These are phyloP conservation scores for Bombus haemorrhoidalis DNA, from an alignment of 1,140 invertebrate genomes.

Conservation along the genomic window DNA sequence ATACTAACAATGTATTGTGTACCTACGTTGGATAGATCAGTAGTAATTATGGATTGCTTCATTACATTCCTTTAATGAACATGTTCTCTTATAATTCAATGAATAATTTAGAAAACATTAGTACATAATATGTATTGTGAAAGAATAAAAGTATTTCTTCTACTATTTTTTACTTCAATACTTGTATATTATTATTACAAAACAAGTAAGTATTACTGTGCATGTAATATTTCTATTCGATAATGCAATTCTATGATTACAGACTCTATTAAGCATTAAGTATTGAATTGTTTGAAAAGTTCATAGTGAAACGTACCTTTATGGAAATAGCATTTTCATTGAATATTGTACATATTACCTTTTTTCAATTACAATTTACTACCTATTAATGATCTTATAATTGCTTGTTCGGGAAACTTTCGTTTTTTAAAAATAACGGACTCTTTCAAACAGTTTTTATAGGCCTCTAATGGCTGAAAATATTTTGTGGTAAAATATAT, in stretches of 20 bases:
- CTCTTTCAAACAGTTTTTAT: neutral
- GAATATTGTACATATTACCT: neutral
- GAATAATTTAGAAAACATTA: neutral
- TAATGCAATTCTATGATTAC: neutral
- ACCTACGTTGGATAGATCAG: neutral
- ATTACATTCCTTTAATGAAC: too few species aligned
- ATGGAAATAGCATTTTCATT: too few species aligned
- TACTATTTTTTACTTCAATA: neutral
- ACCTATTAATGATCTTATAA: neutral
- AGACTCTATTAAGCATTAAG: neutral
- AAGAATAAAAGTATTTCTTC: neutral
- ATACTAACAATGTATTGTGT: neutral
- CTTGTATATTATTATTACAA: neutral
- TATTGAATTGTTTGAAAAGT: neutral
- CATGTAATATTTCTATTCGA: neutral
- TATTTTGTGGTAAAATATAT: neutral
- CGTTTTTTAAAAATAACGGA: neutral
- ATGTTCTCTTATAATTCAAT: neutral
- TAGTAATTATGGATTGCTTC: neutral
- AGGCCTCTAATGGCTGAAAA: neutral
- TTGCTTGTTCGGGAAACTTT: neutral
- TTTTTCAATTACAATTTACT: neutral
- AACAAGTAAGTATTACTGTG: slow-evolving; percentile 4
- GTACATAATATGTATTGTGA: neutral
- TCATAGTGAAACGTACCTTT: neutral